Base-by-base conservation (phyloP, 2,113 vertebrate species). In the Eclectus roratus region DNA sequence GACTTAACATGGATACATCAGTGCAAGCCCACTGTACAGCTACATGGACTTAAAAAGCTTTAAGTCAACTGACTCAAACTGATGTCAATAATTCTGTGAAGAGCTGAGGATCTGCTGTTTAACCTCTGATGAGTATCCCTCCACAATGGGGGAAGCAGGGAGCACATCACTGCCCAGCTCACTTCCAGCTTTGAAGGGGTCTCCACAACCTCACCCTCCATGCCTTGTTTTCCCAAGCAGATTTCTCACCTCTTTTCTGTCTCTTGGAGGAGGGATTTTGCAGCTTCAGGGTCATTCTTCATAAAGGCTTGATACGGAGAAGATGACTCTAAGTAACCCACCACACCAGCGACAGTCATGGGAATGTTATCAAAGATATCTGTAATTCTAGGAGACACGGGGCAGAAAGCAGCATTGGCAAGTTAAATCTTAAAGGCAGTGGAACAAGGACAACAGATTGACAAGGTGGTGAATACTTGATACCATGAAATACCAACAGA, bases 291-390 rank as follows among this genome's bases (percentile, higher is more conserved):
- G 56, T 99, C 92, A 1, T 85, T 84, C 70, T 94, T 97, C 93
- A 94, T 70, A 39, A 98, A 96, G 25, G 37, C 63, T 96, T 99
- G 98, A 89, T 98, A 99, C 0, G 85, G 39, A 80, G 98, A 98
- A 80, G 97, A 96, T 31, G 98, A 98, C 92, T 99, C 96, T 31
- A 98, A 29, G 58, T 98, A 93, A 44, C 98, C 98, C 44, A 98
- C 91, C 85, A 97, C 97, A 43, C 95, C 90, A 86, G 95, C 95
- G 39, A 99, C 82, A 0, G 97, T 97, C 96, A 98, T 96, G 14
- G 96, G 81, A 23, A 78, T 88, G 47, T 91, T 97, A 66, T 89
- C 90, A 15, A 56, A 63, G 77, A 98, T 97, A 23, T 88, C n/a
- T 5, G 98, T 98, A 77, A 98, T 71, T 96, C 98, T 99, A 41